These are phyloP conservation scores for rabbit (Oryctolagus cuniculus) DNA, from an alignment of 2,113 vertebrate species.

Conservation along the genomic window mOryCun1.1 NC_091441.1:15682001-15682500, in stretches of 20 bases:
- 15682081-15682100: conserved; percentile 99
- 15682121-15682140: conserved; percentile 97
- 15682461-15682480: too few relatives aligned
- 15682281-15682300: too few relatives aligned
- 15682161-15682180: conserved; percentile 98
- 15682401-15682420: too few relatives aligned
- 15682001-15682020: neutral
- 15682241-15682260: neutral
- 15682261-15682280: too few relatives aligned
- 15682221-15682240: conserved; percentile 19
- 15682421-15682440: too few relatives aligned
- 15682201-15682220: conserved; percentile 57
- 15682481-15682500: too few relatives aligned
- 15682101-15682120: conserved; percentile 99
- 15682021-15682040: conserved; percentile 95
- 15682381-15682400: too few relatives aligned
- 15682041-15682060: conserved; percentile 90
- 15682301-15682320: too few relatives aligned
- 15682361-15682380: too few relatives aligned
- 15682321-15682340: too few relatives aligned
- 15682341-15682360: too few relatives aligned
- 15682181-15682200: conserved; percentile 98
- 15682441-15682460: too few relatives aligned
- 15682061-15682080: conserved; percentile 85
- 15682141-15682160: conserved; percentile 98